Evolutionary conservation across 2,888 invertebrate genomes (phyloP), one percentile per base, ranked within the genome.

Genomic region (Nipponacmea schrenckii): DNA sequence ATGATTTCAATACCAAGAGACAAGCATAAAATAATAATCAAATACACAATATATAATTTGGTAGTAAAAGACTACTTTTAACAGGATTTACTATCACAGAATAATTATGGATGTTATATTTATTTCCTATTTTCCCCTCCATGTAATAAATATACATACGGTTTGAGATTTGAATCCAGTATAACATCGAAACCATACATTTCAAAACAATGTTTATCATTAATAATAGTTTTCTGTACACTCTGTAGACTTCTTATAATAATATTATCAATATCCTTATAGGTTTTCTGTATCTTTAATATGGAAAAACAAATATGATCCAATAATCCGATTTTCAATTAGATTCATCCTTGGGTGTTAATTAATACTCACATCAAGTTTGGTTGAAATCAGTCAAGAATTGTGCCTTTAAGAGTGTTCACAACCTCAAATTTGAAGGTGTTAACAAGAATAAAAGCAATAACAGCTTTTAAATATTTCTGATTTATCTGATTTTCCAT

Each of bases 111-210:
- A n/a, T n/a, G n/a, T n/a, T n/a, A n/a, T n/a, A n/a, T n/a, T 39
- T 39, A 39, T 39, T 39, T 39, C 20, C 44, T 17, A 45, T 14
- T 4, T 20, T 26, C 20, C 20, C 62, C 26, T 62, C 12, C 4
- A 12, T 27, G 24, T 26, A 26, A 26, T 26, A 31, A 39, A 39
- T 39, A 39, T 15, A 87, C 89, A 89, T 85, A 91, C 86, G 92
- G 92, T 79, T 90, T 91, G 20, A 92, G 85, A 69, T 89, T 83
- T n/a, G 88, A 88, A 83, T 92, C 92, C 27, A 92, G 85, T 2
- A 92, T 86, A 56, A 92, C 90, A 81, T 92, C 92, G 82, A 92
- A 92, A 24, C 92, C 92, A 81, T 92, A 92, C 72, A 92, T 88
- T 82, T 92, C 92, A 85, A 92, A 92, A 77, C 92, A 92, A 81